These are phyloP conservation scores for Marmota monax DNA, from an alignment of 2,113 vertebrate species.

Conservation along the genomic window DNA sequence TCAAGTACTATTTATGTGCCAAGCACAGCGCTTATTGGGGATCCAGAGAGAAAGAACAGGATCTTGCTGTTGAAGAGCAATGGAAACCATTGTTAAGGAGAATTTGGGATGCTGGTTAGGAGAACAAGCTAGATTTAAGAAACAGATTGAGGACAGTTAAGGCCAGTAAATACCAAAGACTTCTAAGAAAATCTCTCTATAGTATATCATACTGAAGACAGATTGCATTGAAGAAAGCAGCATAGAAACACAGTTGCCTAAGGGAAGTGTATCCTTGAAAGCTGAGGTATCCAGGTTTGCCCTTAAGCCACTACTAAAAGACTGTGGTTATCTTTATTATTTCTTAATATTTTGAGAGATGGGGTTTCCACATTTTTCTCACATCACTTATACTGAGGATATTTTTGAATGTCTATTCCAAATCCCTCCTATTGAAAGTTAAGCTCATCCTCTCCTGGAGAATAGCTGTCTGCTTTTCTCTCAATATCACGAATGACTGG, in stretches of 20 bases:
- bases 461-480: conserved; percentile 40
- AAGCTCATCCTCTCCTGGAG: conserved; percentile 9
- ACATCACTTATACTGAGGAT: conserved; percentile 32
- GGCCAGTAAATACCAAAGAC: conserved; percentile 14
- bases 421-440: conserved; percentile 61
- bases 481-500: neutral
- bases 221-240: conserved; percentile 1
- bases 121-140: conserved; percentile 29
- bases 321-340: neutral
- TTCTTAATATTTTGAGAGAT: conserved; percentile 52
- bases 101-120: neutral
- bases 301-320: conserved; percentile 11
- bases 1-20: neutral
- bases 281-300: neutral
- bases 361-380: conserved; percentile 31
- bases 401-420: conserved; percentile 45
- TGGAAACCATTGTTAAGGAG: conserved; percentile 12
- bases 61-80: neutral
- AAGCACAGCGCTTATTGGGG: neutral
- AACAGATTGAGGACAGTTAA: neutral
- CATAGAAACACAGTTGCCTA: neutral
- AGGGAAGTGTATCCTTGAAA: neutral
- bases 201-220: neutral
- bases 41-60: neutral
- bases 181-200: conserved; percentile 33